These are phyloP conservation scores for Scrobipalpa atriplicella DNA, from an alignment of 2,888 invertebrate species.

Conservation along the genomic window DNA sequence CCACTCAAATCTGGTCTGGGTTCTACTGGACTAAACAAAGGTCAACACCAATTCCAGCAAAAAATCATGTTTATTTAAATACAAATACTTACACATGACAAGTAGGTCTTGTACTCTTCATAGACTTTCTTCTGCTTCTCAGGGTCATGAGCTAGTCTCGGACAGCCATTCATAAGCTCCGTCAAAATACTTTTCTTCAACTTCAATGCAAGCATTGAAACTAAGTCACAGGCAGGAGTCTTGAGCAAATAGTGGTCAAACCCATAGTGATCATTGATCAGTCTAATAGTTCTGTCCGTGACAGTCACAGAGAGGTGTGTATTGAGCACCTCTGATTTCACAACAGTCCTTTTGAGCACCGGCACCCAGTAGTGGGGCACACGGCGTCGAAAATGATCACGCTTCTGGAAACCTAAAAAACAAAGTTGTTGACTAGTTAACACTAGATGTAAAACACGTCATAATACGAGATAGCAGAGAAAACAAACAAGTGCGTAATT, in stretches of 20 bases:
- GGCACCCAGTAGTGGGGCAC: constrained; percentile 96
- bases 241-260: constrained; percentile 97
- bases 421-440: not conserved
- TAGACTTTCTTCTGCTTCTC: constrained; percentile 87
- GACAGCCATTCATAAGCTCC: constrained; percentile 86
- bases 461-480: constrained; percentile 1
- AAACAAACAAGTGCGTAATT: constrained; percentile 32
- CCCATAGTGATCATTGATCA: constrained; percentile 95
- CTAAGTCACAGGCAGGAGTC: constrained; percentile 96
- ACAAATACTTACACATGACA: constrained; percentile 87
- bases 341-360: constrained; percentile 87
- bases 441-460: not conserved
- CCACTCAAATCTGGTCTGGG: no score
- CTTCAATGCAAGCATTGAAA: constrained; percentile 91
- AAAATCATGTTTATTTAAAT: no score
- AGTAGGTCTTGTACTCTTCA: constrained; percentile 90
- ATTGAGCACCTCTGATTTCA: constrained; percentile 95
- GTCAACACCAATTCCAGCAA: not conserved
- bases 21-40: no score
- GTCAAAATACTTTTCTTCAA: constrained; percentile 93
- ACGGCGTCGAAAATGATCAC: constrained; percentile 82
- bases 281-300: constrained; percentile 90
- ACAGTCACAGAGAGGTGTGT: constrained; percentile 91
- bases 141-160: constrained; percentile 85
- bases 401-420: constrained; percentile 86